Evolutionary conservation across 1,140 invertebrate species (phyloP), one percentile per base, ranked within the genome.

Genomic region (Pseudomyrmex gracilis): DNA sequence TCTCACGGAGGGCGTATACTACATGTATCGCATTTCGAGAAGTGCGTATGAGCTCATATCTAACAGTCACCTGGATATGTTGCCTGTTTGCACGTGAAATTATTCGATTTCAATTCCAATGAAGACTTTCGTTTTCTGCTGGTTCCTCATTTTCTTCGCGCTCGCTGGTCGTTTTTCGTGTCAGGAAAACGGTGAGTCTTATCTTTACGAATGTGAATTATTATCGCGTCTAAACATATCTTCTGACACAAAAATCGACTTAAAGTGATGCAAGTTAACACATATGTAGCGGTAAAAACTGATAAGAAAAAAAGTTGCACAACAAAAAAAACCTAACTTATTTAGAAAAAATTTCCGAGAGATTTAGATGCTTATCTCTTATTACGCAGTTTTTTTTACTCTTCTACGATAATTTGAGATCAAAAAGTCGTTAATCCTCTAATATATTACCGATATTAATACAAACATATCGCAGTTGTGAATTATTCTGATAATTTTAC

Each of bases 161-260:
- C 8, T 22, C 8, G 55, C 57, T 2, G 55, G 20, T 34, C 58
- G 24, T 20, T 12, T 45, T 2, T 49, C 1, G 3, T 70, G 68
- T n/a, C 24, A 22, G 2, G 43, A 51, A 24, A 2, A 53, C n/a
- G 10, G 85, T 87, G 17, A 87, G 85, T 87, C 20, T n/a, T 67
- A 7, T 10, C 66, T 47, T 49, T 17, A 34, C 5, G 34, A 13
- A n/a, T n/a, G n/a, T 13, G 8, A 67, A 49, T 76, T 76, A 49
- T 76, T 76, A 47, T 63, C 43, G 20, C 15, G 5, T 34, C 34
- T 7, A 34, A 34, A 34, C 12, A 15, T 45, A n/a, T 61, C 17
- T 74, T 15, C 20, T 1, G 13, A 70, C 20, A 7, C 24, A 13
- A 77, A 55, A 45, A 1, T 77, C 13, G 20, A 63, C 43, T 43